Base-by-base conservation (phyloP, 30 jellyfish, hydroid and myxozoan species). In the Rhopilema esculentum region DNA sequence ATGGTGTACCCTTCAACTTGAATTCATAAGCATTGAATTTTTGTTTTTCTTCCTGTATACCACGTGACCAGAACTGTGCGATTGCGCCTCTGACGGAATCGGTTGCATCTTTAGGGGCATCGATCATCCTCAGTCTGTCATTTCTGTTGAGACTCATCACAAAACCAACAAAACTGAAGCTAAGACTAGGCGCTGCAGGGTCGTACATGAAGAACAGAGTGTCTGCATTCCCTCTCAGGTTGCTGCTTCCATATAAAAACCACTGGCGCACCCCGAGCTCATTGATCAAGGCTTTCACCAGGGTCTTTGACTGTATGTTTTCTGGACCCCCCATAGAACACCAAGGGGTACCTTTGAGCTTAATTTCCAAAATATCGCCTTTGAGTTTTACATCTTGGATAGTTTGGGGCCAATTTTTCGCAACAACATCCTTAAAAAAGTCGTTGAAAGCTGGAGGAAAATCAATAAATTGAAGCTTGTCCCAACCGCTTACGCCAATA, bases 321-420 rank as follows among this genome's bases (percentile, higher is more conserved):
- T 85, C 94, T 48, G 94, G 76, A 8, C 88, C 94, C 12, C 93
- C 90, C 33, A 48, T n/a, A 31, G 86, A 50, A 62, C 79, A 27
- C 97, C 97, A 91, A 19, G 98, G 96, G 62, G 72, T 72, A 0
- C 96, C 98, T 1, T 74, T 77, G 24, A 92, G 69, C 70, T 87
- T 86, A 16, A 92, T 33, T 52, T 92, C 92, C 30, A 32, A 26
- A 18, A 57, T 31, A 76, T 87, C 96, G 9, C 90, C 96, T 25
- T 66, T 69, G 27, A 25, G 24, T 32, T 69, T 79, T 21, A 79
- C 48, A 1, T 79, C 80, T 49, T 87, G 96, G 24, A 87, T 77
- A 0, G 88, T 80, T 57, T 87, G 86, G 17, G 90, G 96, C 96
- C 96, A 87, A 51, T 63, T 80, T 67, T 32, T 69, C 49, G 49